These are phyloP conservation scores for Myripristis jacobus DNA, from an alignment of 2,797 vertebrate genomes.

Conservation along the genomic window DNA sequence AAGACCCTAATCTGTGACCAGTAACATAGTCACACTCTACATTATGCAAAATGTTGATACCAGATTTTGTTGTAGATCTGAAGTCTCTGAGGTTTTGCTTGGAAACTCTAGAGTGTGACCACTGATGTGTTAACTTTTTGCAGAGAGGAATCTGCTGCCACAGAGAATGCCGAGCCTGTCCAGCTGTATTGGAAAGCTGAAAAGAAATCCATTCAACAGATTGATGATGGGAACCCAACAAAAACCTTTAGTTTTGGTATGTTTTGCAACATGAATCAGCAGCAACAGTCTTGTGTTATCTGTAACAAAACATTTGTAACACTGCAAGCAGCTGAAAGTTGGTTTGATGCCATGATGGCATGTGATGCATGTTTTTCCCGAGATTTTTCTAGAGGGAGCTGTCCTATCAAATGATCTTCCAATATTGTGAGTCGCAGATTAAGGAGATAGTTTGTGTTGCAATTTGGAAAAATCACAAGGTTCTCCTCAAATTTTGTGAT, in stretches of 20 bases:
- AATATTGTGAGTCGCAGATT: too few relatives aligned
- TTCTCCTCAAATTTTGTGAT: neutral
- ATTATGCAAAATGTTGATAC: too few relatives aligned
- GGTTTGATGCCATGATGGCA: neutral
- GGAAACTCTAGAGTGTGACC: too few relatives aligned
- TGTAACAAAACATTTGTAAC: neutral
- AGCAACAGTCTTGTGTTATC: neutral
- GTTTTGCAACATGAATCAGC: constrained; percentile 38
- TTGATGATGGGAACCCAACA: constrained; percentile 85
- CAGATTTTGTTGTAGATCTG: too few relatives aligned
- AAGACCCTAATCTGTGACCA: too few relatives aligned
- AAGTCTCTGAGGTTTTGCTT: too few relatives aligned
- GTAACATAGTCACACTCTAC: too few relatives aligned
- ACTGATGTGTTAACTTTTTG: constrained; percentile 1
- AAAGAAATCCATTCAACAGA: constrained; percentile 85
- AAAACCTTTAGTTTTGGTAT: constrained; percentile 93
- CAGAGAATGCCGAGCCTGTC: constrained; percentile 71
- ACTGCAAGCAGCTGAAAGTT: neutral
- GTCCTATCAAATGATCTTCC: too few relatives aligned
- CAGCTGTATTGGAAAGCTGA: constrained; percentile 88
- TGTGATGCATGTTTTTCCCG: neutral
- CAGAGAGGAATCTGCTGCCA: constrained; percentile 70
- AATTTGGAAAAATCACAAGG: neutral
- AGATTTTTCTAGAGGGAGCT: neutral
- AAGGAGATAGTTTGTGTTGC: neutral